A percentile compares a stretch with the other conserved stretches of the same genome.
Evolutionary conservation across 1,140 invertebrate species (phyloP).

Genomic region (Lepidurus apus): DNA sequence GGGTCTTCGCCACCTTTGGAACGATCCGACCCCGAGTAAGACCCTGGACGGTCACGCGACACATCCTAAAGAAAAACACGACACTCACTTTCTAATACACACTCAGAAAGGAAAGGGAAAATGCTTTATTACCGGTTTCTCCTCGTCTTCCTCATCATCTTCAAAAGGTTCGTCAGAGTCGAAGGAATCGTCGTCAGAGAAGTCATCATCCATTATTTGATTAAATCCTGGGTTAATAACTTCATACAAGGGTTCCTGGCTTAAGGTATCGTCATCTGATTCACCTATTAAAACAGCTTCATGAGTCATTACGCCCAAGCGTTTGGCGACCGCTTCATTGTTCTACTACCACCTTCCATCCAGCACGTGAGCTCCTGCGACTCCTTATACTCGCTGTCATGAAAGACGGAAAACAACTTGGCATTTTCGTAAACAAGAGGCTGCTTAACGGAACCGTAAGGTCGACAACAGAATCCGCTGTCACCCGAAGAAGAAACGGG

Average conservation of each 20-base stretch:
- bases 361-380: background rate
- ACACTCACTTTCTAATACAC: background rate
- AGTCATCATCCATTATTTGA: slow-evolving; percentile 23
- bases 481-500: slow-evolving; percentile 1
- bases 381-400: background rate
- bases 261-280: background rate
- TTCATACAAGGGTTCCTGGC: slow-evolving; percentile 35
- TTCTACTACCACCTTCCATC: background rate
- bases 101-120: background rate
- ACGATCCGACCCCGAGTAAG: slow-evolving; percentile 25
- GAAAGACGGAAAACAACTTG: slow-evolving; percentile 11
- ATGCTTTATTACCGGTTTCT: background rate
- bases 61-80: slow-evolving; percentile 8
- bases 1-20: slow-evolving; percentile 33
- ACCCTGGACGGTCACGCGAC: slow-evolving; percentile 32
- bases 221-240: slow-evolving; percentile 31
- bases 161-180: slow-evolving; percentile 32
- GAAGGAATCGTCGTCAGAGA: slow-evolving; percentile 29
- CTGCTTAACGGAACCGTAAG: background rate
- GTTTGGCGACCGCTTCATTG: background rate
- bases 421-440: background rate
- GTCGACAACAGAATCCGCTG: slow-evolving; percentile 9
- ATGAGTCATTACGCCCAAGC: background rate
- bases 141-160: background rate
- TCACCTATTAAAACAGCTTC: background rate